phyloP scores from a whole-genome alignment of 2,888 invertebrate genomes.

The Lasioglossum marginatum region DNA sequence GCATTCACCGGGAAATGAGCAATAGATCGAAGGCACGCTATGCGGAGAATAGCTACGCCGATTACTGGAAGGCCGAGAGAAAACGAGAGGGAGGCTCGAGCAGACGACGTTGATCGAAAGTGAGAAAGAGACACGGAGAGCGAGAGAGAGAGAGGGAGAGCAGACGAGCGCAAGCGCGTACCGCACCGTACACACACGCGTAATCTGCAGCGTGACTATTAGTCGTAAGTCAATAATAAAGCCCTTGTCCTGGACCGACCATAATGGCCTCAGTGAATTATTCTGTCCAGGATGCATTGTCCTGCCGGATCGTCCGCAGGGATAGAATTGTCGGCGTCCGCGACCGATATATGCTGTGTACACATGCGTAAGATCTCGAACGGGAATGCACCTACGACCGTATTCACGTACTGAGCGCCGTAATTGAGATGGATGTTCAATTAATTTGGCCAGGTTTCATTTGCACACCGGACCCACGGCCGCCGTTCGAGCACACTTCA shows the following conservation, averaged over 20 bases:
- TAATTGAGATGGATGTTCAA: conserved; percentile 82
- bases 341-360: conserved; percentile 49
- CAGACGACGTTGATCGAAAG: conserved; percentile 16
- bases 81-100: conserved; percentile 15
- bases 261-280: conserved; percentile 81
- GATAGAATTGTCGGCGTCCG: conserved; percentile 78
- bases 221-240: conserved; percentile 84
- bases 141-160: conserved; percentile 50
- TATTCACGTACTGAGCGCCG: conserved; percentile 68
- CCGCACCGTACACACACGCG: conserved; percentile 58
- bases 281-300: conserved; percentile 76
- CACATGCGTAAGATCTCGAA: conserved; percentile 59
- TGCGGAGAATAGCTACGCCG: conserved; percentile 35
- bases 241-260: conserved; percentile 78
- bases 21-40: conserved; percentile 72
- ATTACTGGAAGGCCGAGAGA: conserved; percentile 5
- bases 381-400: conserved; percentile 50
- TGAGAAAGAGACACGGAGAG: not conserved
- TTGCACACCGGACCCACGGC: conserved; percentile 47
- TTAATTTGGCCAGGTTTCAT: conserved; percentile 74
- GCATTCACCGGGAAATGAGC: conserved; percentile 77
- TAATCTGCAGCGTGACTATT: conserved; percentile 82
- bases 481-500: conserved; percentile 13
- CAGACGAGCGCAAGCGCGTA: conserved; percentile 52
- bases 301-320: conserved; percentile 68